Base-by-base conservation (phyloP, 2,113 vertebrate genomes). In the Phaethon lepturus region DNA sequence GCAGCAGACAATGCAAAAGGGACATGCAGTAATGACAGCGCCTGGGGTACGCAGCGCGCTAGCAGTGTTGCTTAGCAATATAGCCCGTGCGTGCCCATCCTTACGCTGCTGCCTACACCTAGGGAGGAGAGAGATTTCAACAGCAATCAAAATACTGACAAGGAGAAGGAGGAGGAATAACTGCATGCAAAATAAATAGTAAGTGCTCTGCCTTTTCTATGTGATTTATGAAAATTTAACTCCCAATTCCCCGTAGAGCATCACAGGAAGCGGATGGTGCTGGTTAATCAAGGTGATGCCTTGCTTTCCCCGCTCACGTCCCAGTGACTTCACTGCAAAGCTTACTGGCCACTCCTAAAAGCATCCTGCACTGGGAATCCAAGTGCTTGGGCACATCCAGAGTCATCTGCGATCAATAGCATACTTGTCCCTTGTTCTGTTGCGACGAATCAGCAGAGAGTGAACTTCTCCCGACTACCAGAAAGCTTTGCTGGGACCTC, bases 231-330 rank as follows among this genome's bases (percentile, higher is more conserved):
- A 19, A 40, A 50, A 58, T 85, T 35, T 72, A 77, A 91, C 45
- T 90, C 66, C 35, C 11, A 0, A 5, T 1, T 35, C 14, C 3
- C 80, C 1, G 0, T 1, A 64, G 38, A 38, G 42, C 42, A 12
- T 7, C 11, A 1, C n/a, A 7, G 55, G 26, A 73, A 53, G 59
- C 26, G 1, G 62, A 10, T 3, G 23, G 24, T 31, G 25, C 25
- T 68, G 71, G 24, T 0, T 76, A 23, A 79, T 59, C 31, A 18
- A 53, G 40, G 83, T 0, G 7, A 59, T 22, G 47, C 24, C 33
- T 44, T 31, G 26, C 31, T 50, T 86, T 82, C 49, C 44, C 29
- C 4, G 2, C 26, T 35, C 40, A 50, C 26, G 5, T 55, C 60
- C 38, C 55, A 33, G 7, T 12, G 53, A 33, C 22, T 25, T 67